A percentile compares a stretch with the other conserved stretches of the same genome.
These are phyloP conservation scores for Tragelaphus buxtoni DNA, from an alignment of 2,113 vertebrate genomes.

Conservation along the genomic window DNA sequence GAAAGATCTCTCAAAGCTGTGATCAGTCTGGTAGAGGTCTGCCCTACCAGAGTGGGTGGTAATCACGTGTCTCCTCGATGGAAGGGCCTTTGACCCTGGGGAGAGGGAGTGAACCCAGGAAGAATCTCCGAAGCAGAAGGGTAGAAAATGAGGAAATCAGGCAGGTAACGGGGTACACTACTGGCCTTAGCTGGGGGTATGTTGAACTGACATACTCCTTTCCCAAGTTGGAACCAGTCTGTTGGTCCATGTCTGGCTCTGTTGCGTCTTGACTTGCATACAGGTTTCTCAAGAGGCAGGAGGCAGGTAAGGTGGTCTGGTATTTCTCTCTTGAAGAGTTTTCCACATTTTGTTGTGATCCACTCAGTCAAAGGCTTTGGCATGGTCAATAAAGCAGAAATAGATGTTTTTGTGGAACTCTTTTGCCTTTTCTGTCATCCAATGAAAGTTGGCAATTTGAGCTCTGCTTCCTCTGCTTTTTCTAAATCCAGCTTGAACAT, in stretches of 20 bases:
- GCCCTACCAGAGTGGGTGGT: background rate
- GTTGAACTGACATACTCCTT: background rate
- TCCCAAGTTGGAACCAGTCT: background rate
- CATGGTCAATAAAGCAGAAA: background rate
- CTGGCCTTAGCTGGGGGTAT: background rate
- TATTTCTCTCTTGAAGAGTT: background rate
- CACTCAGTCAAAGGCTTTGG: background rate
- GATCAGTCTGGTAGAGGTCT: background rate
- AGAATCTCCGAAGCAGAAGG: background rate
- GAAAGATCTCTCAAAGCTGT: background rate
- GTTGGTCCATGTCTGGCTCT: background rate
- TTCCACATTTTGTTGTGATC: background rate
- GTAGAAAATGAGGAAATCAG: background rate
- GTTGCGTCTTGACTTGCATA: background rate
- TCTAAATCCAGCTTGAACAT: background rate
- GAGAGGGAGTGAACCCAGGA: background rate
- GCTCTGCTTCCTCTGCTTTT: background rate
- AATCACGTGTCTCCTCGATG: background rate
- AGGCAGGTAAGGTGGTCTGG: background rate
- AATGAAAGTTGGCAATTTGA: background rate
- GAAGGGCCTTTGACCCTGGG: background rate
- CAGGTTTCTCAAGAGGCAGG: background rate
- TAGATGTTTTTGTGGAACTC: background rate
- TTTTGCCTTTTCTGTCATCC: background rate
- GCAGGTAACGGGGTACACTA: background rate